A percentile compares a stretch with the other conserved stretches of the same genome.
phyloP scores from a whole-genome alignment of 1,140 invertebrate genomes.

The Teleogryllus occipitalis region DNA sequence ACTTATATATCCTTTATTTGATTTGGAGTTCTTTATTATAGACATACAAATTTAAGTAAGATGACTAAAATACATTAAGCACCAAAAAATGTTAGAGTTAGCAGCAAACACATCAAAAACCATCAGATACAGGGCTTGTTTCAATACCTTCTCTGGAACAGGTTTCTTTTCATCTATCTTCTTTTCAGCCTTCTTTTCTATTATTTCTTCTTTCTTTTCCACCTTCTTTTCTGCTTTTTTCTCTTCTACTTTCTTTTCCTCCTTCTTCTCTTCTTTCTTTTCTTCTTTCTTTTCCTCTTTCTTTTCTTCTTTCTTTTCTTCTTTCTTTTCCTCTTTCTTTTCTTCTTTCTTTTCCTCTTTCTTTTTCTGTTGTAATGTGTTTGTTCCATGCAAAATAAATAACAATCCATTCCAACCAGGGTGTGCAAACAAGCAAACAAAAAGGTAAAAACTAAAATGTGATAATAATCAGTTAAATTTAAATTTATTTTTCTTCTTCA shows the following conservation, averaged over 20 bases:
- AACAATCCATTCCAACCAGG: neutral
- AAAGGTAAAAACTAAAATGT: neutral
- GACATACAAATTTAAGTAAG: too few species aligned
- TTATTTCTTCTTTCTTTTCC: conserved; percentile 32
- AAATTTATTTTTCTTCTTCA: too few species aligned
- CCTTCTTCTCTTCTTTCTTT: conserved; percentile 28
- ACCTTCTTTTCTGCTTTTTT: conserved; percentile 30
- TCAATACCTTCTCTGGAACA: conserved; percentile 6
- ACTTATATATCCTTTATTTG: too few species aligned
- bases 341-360: conserved; percentile 38
- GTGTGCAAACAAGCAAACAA: neutral
- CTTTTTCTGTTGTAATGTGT: conserved; percentile 36
- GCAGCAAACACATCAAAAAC: too few species aligned
- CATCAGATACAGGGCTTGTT: neutral
- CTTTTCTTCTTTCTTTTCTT: conserved; percentile 38
- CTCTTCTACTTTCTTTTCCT: conserved; percentile 30
- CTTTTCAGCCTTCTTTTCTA: conserved; percentile 26
- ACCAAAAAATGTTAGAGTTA: too few species aligned
- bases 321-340: conserved; percentile 28
- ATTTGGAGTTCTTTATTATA: too few species aligned
- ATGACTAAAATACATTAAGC: too few species aligned
- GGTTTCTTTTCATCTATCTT: conserved; percentile 31
- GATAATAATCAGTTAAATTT: neutral
- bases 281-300: conserved; percentile 31
- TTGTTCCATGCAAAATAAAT: conserved; percentile 23